Base-by-base conservation (phyloP, 2,888 invertebrate genomes). In the Tinea semifulvella region DNA sequence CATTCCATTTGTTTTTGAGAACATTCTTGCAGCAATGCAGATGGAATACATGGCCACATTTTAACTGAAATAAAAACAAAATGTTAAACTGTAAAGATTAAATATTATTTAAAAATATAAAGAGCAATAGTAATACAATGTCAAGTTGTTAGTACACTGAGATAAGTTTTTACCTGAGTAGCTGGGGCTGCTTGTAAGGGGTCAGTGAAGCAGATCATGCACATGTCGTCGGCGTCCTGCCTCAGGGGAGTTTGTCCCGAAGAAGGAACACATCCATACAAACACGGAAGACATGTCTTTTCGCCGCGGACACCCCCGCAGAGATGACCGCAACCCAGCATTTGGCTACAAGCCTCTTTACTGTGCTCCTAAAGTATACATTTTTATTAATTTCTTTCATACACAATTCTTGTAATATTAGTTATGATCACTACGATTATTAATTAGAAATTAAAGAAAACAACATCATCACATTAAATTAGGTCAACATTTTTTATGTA, bases 191-290 rank as follows among this genome's bases (percentile, higher is more conserved):
- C 96, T 20, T 96, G 92, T 31, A 98, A 77, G 1, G 98, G 96
- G 67, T 98, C 98, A 0, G 96, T 96, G 74, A 98, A 98, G 69
- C 98, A 98, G 56, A 98, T 95, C 94, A 98, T 98, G 74, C 98
- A 98, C 95, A 98, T 96, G 65, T 98, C 98, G 60, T 98, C 98
- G 0, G 95, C 95, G 68, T 98, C 98, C 70, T 98, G 98, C 11
- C 94, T 90, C 43, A 98, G 81, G 45, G 84, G 80, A 4, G 72
- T 75, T 61, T 57, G 91, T 90, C 25, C 91, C 85, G 54, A 91
- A 87, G 44, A 94, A 94, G 91, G 7, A 94, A 61, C 75, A 61
- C 97, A 97, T 2, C 96, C 90, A 56, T 91, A 89, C 51, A 98
- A 79, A 63, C 98, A 98, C 1, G 97, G 96, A 54, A 98, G 75